Base-by-base conservation (phyloP, 1,140 invertebrate genomes). In the Trypoxylus dichotomus region DNA sequence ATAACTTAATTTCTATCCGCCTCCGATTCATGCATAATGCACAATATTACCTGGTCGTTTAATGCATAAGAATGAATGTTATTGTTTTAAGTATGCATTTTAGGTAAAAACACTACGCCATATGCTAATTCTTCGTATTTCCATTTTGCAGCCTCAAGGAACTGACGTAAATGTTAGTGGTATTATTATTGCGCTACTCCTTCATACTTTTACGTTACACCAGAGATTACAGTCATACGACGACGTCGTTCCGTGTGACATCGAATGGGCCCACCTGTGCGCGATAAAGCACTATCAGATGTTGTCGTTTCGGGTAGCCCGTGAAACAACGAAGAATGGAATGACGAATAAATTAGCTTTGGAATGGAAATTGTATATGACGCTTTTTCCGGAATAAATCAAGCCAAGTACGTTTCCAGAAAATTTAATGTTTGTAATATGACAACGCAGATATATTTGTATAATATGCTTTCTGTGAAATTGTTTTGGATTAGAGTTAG, bases 331-430 rank as follows among this genome's bases (percentile, higher is more conserved):
- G 60, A 24, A 68, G 27, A 68, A 68, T 27, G 60, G 8, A 68
- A 68, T 68, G 60, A 68, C 60, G 60, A 68, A 68, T 68, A 68
- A 68, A 68, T 68, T 68, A 68, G 60, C 60, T 68, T 68, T 68
- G 60, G 27, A 68, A 68, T 68, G 60, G 60, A 68, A 68, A 68
- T 68, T 68, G 60, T 68, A 54, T 68, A 29, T 29, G 60, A 24
- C 60, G 24, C 24, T 68, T 68, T 68, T 68, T 68, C 60, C 60
- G 27, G 60, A 29, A 29, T 68, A 68, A 68, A 68, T 27, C 60
- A 68, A 68, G 47, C 47, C 47, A n/a, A 68, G 21, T 13, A 27
- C 15, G 60, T 29, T 68, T 29, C 3, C 60, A 10, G 60, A 68
- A 68, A 68, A 68, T 68, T 25, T 68, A 68, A 54, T 54, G 47